Evolutionary conservation across 2,113 vertebrate genomes (phyloP).

Genomic region (Trichomycterus rosablanca): DNA sequence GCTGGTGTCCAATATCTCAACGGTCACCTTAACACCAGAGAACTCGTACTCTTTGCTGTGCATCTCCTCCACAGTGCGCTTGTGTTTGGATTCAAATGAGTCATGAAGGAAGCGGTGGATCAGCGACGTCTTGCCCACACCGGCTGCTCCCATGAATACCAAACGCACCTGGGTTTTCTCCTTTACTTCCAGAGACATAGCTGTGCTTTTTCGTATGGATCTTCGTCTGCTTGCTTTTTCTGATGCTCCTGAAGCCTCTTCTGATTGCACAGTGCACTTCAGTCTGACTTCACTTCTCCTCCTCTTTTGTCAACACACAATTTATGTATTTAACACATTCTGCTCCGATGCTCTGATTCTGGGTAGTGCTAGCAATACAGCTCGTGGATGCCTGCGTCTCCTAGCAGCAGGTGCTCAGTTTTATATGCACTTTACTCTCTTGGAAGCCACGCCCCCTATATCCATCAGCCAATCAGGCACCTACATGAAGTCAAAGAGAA

Average conservation of each 20-base stretch:
- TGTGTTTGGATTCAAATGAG: conserved; percentile 82
- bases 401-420: conserved; percentile 2
- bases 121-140: conserved; percentile 83
- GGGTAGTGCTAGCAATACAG: neutral
- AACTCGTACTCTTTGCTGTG: conserved; percentile 85
- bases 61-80: conserved; percentile 86
- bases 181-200: conserved; percentile 79
- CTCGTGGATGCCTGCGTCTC: neutral
- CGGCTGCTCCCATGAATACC: conserved; percentile 83
- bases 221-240: neutral
- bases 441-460: conserved; percentile 1
- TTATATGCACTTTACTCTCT: conserved; percentile 4
- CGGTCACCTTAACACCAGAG: conserved; percentile 71
- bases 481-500: neutral
- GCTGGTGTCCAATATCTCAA: conserved; percentile 87
- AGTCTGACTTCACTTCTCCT: neutral
- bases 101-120: conserved; percentile 83
- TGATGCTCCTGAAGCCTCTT: neutral
- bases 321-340: neutral
- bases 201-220: neutral
- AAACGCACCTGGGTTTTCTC: conserved; percentile 82
- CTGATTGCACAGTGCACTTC: neutral
- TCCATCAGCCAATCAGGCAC: conserved; percentile 3
- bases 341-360: neutral
- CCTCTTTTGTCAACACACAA: neutral